phyloP scores from a whole-genome alignment of 1,140 invertebrate species.

The Maniola jurtina region DNA sequence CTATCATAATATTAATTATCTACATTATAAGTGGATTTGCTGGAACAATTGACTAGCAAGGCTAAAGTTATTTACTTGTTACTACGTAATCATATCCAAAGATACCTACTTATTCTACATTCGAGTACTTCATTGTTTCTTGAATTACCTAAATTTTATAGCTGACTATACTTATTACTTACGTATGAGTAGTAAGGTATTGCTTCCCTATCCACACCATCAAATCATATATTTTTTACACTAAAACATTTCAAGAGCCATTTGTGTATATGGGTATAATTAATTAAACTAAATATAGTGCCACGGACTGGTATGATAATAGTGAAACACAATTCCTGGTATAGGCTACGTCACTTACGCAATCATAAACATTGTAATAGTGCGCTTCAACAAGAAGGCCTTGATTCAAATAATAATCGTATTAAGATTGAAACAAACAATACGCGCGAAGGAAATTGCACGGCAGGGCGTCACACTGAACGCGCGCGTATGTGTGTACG shows the following conservation, averaged over 20 bases:
- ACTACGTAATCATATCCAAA: conserved; percentile 50
- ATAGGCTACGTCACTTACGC: conserved; percentile 8
- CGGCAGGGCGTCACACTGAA: no score
- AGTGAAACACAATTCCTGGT: conserved; percentile 21
- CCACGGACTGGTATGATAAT: conserved; percentile 12
- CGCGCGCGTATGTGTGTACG: no score
- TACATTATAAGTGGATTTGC: conserved; percentile 42
- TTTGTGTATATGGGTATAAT: neutral
- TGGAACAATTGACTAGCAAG: conserved; percentile 57
- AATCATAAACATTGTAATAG: conserved; percentile 19
- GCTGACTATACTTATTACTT: neutral
- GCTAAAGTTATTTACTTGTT: conserved; percentile 53
- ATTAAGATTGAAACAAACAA: neutral
- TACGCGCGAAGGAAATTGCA: no score
- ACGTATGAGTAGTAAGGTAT: neutral
- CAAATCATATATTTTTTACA: neutral
- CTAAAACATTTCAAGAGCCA: neutral
- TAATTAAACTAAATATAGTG: conserved; percentile 14
- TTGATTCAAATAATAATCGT: conserved; percentile 19
- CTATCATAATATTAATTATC: conserved; percentile 18
- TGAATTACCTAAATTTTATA: neutral
- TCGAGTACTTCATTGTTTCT: conserved; percentile 4
- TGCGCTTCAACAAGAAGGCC: conserved; percentile 13
- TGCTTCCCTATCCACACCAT: neutral
- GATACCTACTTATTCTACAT: conserved; percentile 8